Conservation (phyloP, 2,888 invertebrate species). For the Suillia variegata region DNA sequence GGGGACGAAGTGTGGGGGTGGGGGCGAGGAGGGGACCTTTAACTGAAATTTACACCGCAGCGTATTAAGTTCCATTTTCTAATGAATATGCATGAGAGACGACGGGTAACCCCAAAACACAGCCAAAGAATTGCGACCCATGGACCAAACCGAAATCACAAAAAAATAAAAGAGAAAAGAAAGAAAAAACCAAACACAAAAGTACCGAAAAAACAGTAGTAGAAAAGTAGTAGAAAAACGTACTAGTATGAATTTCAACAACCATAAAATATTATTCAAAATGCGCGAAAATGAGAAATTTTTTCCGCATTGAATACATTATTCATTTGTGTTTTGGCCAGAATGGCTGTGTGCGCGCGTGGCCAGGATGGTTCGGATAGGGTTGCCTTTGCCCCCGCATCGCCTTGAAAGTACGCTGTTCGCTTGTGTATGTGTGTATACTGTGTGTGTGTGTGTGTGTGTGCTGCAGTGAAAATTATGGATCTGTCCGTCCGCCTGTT, state of each 20-base stretch:
- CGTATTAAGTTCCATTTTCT: constrained; percentile 15
- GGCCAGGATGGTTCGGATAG: too few relatives aligned
- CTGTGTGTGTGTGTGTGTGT: neutral
- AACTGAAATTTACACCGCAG: constrained; percentile 14
- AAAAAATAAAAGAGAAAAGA: neutral
- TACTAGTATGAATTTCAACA: constrained; percentile 37
- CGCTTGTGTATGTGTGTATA: too few relatives aligned
- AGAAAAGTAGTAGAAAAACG: neutral
- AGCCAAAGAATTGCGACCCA: too few relatives aligned
- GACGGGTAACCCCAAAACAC: neutral
- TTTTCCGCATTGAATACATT: constrained; percentile 33
- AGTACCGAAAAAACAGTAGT: neutral
- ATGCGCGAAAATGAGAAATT: constrained; percentile 34
- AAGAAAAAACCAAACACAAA: neutral
- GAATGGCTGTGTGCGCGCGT: too few relatives aligned
- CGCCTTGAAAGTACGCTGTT: too few relatives aligned
- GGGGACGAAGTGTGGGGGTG: too few relatives aligned
- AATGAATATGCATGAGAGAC: constrained; percentile 29
- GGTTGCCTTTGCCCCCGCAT: neutral
- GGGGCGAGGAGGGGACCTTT: too few relatives aligned
- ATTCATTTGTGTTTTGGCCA: constrained; percentile 33
- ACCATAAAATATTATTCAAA: constrained; percentile 39
- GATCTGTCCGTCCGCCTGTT: neutral
- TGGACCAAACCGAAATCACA: neutral
- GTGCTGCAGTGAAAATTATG: too few relatives aligned